Conservation (phyloP, 1,140 invertebrate species). For the Drosophila serrata region DNA sequence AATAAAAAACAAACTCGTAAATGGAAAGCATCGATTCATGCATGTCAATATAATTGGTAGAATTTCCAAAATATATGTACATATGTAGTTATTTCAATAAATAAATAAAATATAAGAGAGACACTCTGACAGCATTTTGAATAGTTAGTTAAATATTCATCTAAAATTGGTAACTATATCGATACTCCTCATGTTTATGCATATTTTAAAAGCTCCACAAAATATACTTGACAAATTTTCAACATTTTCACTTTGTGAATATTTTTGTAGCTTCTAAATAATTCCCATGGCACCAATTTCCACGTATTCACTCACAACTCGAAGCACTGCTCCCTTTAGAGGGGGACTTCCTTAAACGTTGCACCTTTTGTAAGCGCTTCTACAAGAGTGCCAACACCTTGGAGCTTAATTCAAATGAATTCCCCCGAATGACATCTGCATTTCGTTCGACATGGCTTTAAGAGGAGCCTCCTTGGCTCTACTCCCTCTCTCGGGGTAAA, state of each 20-base stretch:
- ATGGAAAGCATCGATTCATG: background rate
- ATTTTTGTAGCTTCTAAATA: background rate
- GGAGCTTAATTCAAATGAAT: constrained; percentile 66
- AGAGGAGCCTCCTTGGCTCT: constrained; percentile 24
- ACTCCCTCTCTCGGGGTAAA: constrained; percentile 13
- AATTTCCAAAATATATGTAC: background rate
- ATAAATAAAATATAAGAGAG: background rate
- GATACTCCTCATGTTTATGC: background rate
- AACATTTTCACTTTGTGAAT: too few relatives aligned
- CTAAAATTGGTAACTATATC: background rate
- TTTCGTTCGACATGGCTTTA: constrained; percentile 52
- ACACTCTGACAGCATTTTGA: too few relatives aligned
- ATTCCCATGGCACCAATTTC: constrained; percentile 3
- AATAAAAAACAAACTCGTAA: background rate
- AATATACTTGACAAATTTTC: background rate
- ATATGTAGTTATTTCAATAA: background rate
- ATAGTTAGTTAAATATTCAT: background rate
- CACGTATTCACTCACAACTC: constrained; percentile 4
- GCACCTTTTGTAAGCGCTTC: constrained; percentile 34
- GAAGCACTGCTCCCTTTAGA: constrained; percentile 1
- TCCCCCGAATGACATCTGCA: constrained; percentile 65
- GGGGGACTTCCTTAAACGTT: constrained; percentile 27
- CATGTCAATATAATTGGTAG: background rate
- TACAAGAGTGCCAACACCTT: constrained; percentile 58
- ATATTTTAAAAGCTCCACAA: too few relatives aligned